These are phyloP conservation scores for Numenius phaeopus DNA, from an alignment of 2,797 vertebrate genomes.

Conservation along the genomic window DNA sequence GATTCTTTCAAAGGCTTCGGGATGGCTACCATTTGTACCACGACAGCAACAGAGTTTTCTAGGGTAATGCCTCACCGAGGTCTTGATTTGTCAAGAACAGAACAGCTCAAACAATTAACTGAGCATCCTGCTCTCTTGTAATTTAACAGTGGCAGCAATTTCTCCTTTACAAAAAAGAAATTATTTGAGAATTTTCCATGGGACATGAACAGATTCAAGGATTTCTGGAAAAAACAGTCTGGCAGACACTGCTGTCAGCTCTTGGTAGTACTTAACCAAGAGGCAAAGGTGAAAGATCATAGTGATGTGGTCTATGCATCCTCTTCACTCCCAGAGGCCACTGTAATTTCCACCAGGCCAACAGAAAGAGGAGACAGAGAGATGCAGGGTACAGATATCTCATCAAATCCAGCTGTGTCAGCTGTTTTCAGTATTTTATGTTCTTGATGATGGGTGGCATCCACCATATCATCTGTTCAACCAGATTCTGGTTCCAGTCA, in stretches of 20 bases:
- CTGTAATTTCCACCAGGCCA: background rate
- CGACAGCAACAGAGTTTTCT: background rate
- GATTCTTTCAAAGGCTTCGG: background rate
- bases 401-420: conserved; percentile 19
- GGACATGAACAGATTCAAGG: background rate
- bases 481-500: background rate
- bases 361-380: background rate
- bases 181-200: background rate
- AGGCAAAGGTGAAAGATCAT: too few relatives aligned
- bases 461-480: background rate
- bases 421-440: background rate
- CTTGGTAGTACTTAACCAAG: background rate
- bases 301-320: background rate
- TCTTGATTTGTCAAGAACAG: background rate
- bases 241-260: background rate
- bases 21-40: background rate
- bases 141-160: background rate
- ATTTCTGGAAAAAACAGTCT: background rate
- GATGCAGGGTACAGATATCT: background rate
- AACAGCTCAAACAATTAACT: background rate
- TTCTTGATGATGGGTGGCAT: background rate
- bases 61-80: background rate
- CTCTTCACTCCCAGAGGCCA: background rate
- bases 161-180: background rate
- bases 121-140: background rate